A percentile compares a stretch with the other conserved stretches of the same genome.
phyloP scores from a whole-genome alignment of 2,797 vertebrate genomes.

The Melanotaenia maccullochi region DNA sequence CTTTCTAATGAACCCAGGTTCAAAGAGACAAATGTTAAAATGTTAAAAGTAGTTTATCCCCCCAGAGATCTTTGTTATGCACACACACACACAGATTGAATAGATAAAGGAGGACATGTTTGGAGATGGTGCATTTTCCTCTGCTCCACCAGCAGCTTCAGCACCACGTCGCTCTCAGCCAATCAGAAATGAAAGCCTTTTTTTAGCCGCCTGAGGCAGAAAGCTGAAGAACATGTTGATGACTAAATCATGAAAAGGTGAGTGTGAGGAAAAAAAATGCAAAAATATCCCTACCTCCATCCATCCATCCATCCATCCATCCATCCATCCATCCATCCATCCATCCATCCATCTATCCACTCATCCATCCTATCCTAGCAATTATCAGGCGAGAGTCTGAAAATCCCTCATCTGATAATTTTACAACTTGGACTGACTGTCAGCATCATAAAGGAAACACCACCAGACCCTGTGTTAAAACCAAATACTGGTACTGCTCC shows the following conservation, averaged over 20 bases:
- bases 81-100: too few species aligned
- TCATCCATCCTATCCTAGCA: too few species aligned
- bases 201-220: conserved; percentile 54
- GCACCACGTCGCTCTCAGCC: conserved; percentile 11
- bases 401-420: not conserved
- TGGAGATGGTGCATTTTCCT: conserved; percentile 1
- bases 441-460: too few species aligned
- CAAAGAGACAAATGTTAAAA: conserved; percentile 38
- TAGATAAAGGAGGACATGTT: not conserved
- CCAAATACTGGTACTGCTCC: too few species aligned
- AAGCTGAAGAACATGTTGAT: conserved; percentile 41
- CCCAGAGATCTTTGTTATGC: not conserved
- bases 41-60: not conserved
- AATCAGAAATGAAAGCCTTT: conserved; percentile 51
- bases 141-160: conserved; percentile 16
- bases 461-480: too few species aligned
- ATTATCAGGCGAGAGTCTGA: too few species aligned
- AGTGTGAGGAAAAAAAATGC: conserved; percentile 23
- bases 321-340: too few species aligned
- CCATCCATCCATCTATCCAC: too few species aligned
- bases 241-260: conserved; percentile 61
- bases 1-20: conserved; percentile 34
- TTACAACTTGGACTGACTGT: too few species aligned
- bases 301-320: too few species aligned
- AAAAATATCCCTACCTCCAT: conserved; percentile 3